Conservation (phyloP, 92 coral and sea anemone species). For the Phenganax stokvisi region DNA sequence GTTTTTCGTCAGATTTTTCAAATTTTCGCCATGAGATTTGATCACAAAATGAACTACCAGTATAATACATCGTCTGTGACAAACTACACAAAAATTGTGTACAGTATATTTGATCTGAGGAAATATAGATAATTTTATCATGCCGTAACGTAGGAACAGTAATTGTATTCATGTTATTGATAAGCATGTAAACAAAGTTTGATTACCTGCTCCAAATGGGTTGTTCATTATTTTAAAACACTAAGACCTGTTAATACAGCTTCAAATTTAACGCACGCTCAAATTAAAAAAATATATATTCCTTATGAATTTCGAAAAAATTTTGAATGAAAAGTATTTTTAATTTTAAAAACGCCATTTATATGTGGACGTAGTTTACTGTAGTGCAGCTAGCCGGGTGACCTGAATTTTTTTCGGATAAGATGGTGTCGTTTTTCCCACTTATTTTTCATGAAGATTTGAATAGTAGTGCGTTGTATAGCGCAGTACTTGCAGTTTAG, state of each 20-base stretch:
- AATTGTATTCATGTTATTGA: conserved; percentile 23
- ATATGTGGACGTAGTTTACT: no score
- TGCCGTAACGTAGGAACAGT: conserved; percentile 28
- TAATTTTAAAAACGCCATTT: no score
- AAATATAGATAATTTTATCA: background rate
- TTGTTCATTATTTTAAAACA: conserved; percentile 14
- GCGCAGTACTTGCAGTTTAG: background rate
- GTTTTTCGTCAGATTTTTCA: no score
- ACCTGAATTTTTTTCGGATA: background rate
- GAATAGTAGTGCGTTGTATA: no score
- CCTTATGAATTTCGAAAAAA: background rate
- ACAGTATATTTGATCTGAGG: no score
- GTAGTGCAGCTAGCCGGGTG: background rate
- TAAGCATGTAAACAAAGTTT: conserved; percentile 26
- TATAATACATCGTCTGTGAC: no score
- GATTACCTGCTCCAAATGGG: conserved; percentile 24
- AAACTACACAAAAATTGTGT: no score
- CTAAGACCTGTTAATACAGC: conserved; percentile 20
- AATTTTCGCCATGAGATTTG: no score
- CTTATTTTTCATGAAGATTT: background rate
- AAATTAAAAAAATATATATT: background rate
- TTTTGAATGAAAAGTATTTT: background rate
- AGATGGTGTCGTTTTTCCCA: background rate
- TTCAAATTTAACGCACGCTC: background rate
- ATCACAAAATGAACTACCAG: no score